phyloP scores from a whole-genome alignment of 2,113 vertebrate genomes.

The Amphiprion percula region DNA sequence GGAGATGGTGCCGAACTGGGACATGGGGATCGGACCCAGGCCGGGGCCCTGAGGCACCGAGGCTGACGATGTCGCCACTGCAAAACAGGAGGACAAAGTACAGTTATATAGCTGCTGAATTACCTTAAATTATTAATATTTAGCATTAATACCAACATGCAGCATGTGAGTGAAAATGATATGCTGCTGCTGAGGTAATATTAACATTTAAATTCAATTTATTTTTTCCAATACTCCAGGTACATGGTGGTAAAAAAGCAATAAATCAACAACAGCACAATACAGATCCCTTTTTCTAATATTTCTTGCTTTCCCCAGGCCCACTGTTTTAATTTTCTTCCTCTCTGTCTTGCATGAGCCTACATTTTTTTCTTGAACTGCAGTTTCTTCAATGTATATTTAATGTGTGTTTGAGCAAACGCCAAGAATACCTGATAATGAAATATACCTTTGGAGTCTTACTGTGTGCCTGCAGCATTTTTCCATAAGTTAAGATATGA shows the following conservation, averaged over 20 bases:
- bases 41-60: conserved; percentile 86
- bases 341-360: background rate
- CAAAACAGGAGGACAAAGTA: conserved; percentile 42
- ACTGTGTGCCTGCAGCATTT: background rate
- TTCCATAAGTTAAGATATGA: background rate
- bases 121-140: background rate
- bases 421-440: background rate
- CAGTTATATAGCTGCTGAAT: too few species aligned
- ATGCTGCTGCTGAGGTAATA: background rate
- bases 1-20: conserved; percentile 99
- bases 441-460: conserved; percentile 1
- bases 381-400: conserved; percentile 3
- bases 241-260: background rate
- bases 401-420: conserved; percentile 6
- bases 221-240: background rate
- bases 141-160: background rate
- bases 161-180: conserved; percentile 1
- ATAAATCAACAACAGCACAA: background rate
- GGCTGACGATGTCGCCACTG: conserved; percentile 87
- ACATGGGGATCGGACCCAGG: conserved; percentile 95
- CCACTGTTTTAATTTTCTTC: background rate
- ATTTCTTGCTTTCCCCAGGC: background rate
- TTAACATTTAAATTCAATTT: background rate
- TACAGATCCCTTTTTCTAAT: too few species aligned
- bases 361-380: background rate